These are phyloP conservation scores for Rynchops niger DNA, from an alignment of 2,113 vertebrate genomes.

Conservation along the genomic window DNA sequence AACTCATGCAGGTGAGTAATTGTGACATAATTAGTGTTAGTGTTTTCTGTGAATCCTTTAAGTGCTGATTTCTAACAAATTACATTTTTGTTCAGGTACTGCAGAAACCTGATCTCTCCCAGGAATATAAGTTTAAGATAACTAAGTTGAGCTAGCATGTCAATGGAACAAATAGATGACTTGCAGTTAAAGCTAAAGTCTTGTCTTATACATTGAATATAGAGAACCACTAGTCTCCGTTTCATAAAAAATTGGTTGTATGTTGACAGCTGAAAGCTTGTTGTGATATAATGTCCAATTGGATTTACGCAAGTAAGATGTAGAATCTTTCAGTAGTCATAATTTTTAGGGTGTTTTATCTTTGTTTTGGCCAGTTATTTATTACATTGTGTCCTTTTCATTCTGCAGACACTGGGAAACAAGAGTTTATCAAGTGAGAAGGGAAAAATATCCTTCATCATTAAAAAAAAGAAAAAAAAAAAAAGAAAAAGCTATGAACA, in stretches of 20 bases:
- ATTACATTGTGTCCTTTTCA: neutral
- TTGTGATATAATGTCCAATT: neutral
- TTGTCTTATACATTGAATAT: neutral
- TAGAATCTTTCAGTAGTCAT: neutral
- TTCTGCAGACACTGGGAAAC: neutral
- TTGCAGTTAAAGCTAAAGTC: neutral
- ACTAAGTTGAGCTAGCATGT: neutral
- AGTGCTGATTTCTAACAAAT: neutral
- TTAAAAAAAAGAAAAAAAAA: neutral
- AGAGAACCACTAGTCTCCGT: neutral
- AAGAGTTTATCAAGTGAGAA: neutral
- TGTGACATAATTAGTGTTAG: neutral
- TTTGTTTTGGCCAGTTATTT: neutral
- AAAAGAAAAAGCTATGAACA: neutral
- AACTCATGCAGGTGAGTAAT: constrained; percentile 92
- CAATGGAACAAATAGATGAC: neutral
- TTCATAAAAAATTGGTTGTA: neutral
- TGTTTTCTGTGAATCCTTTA: neutral
- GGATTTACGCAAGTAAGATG: neutral
- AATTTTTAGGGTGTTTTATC: neutral
- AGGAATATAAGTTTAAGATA: neutral
- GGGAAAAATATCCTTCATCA: neutral
- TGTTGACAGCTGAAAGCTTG: neutral
- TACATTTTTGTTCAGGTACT: neutral
- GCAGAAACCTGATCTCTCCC: neutral